Evolutionary conservation across 2,888 invertebrate species (phyloP).

Genomic region (Euplagia quadripunctaria): DNA sequence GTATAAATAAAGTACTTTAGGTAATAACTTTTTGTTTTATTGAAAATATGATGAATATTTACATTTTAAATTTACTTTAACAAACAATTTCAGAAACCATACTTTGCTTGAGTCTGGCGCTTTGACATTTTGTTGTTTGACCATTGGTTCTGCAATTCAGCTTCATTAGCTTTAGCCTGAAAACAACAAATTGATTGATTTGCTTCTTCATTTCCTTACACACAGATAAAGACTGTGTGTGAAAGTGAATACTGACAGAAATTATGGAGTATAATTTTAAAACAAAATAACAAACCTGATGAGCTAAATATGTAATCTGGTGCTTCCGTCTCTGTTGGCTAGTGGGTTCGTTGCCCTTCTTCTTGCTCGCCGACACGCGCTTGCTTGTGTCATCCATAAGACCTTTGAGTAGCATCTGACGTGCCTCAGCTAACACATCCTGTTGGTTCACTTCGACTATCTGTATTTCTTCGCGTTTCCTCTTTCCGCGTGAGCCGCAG

Average conservation of each 20-base stretch:
- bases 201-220: background rate
- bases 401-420: slow-evolving; percentile 93
- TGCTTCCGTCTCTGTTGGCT: slow-evolving; percentile 94
- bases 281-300: slow-evolving; percentile 84
- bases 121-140: slow-evolving; percentile 94
- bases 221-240: background rate
- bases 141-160: slow-evolving; percentile 98
- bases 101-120: slow-evolving; percentile 97
- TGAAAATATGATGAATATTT: slow-evolving; percentile 24
- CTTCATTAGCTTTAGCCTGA: slow-evolving; percentile 97
- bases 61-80: slow-evolving; percentile 23
- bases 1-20: slow-evolving; percentile 43
- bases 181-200: slow-evolving; percentile 57
- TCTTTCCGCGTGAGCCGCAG: slow-evolving; percentile 89
- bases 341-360: slow-evolving; percentile 88
- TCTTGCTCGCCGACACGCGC: slow-evolving; percentile 85
- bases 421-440: slow-evolving; percentile 93
- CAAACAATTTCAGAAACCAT: slow-evolving; percentile 92
- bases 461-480: slow-evolving; percentile 89
- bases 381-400: slow-evolving; percentile 90
- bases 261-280: background rate
- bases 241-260: no score
- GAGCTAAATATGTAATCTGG: slow-evolving; percentile 98
- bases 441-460: slow-evolving; percentile 94
- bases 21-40: slow-evolving; percentile 31